A percentile compares a stretch with the other conserved stretches of the same genome.
These are phyloP conservation scores for Oncopodura yosiiana DNA, from an alignment of 1,140 invertebrate species.

Conservation along the genomic window DNA sequence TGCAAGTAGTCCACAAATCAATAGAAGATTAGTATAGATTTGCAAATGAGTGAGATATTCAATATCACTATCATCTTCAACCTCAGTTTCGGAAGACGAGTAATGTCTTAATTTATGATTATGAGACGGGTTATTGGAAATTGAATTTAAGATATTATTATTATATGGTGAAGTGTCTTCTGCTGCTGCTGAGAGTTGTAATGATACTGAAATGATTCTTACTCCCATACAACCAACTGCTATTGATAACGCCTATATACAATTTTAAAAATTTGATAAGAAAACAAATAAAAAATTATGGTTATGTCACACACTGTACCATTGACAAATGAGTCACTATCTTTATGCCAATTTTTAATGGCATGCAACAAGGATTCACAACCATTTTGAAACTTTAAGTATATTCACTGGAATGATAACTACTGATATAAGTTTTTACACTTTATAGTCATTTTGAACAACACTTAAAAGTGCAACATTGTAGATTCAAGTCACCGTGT, in stretches of 20 bases:
- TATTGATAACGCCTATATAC: conserved; percentile 7
- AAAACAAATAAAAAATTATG: background rate
- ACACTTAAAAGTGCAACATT: too few relatives aligned
- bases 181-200: conserved; percentile 1
- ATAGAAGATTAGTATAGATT: conserved; percentile 12
- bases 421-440: too few relatives aligned
- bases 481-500: too few relatives aligned
- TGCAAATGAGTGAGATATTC: conserved; percentile 1
- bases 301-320: background rate
- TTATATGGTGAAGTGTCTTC: too few relatives aligned
- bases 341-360: conserved; percentile 21
- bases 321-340: conserved; percentile 26
- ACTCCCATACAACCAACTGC: conserved; percentile 17
- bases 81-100: background rate
- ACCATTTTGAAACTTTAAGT: conserved; percentile 16
- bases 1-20: conserved; percentile 16
- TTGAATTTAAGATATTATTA: too few relatives aligned
- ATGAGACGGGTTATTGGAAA: too few relatives aligned
- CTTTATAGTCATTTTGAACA: too few relatives aligned
- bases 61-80: background rate
- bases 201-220: conserved; percentile 18
- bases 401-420: too few relatives aligned
- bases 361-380: conserved; percentile 27
- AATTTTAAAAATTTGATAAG: background rate
- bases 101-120: too few relatives aligned